phyloP scores from a whole-genome alignment of 2,888 invertebrate genomes.

The Cylindroiulus punctatus region DNA sequence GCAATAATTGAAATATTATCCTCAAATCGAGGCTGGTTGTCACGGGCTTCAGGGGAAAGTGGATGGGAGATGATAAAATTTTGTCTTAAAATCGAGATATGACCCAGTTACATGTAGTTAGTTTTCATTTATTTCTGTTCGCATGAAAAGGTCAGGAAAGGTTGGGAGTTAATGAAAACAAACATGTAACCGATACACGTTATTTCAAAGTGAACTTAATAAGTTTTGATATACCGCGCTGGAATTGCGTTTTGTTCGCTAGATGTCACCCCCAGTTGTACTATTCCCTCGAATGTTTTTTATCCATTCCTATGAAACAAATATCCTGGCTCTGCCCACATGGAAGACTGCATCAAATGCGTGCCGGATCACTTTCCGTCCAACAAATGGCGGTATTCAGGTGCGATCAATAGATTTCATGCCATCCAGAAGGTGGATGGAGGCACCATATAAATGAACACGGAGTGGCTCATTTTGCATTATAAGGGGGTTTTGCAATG shows the following conservation, averaged over 20 bases:
- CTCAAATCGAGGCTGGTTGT: too few relatives aligned
- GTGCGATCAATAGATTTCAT: conserved; percentile 47
- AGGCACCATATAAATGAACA: neutral
- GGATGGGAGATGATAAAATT: too few relatives aligned
- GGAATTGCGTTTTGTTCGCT: neutral
- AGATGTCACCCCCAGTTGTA: neutral
- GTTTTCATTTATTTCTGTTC: too few relatives aligned
- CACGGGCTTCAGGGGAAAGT: too few relatives aligned
- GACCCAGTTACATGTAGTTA: too few relatives aligned
- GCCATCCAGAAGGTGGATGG: conserved; percentile 42
- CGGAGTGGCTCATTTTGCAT: conserved; percentile 30
- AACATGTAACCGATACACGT: too few relatives aligned
- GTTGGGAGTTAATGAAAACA: too few relatives aligned
- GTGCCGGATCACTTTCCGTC: conserved; percentile 29
- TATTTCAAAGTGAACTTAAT: neutral
- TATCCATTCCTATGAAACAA: neutral
- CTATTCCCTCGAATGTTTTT: neutral
- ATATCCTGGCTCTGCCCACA: neutral
- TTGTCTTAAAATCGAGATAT: too few relatives aligned
- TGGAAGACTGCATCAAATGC: conserved; percentile 32
- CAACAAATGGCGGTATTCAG: conserved; percentile 29
- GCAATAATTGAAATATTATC: too few relatives aligned
- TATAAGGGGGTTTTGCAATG: neutral
- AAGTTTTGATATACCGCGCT: neutral
- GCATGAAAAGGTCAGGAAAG: too few relatives aligned